Base-by-base conservation (phyloP, 2,888 invertebrate genomes). In the Agrochola litura region DNA sequence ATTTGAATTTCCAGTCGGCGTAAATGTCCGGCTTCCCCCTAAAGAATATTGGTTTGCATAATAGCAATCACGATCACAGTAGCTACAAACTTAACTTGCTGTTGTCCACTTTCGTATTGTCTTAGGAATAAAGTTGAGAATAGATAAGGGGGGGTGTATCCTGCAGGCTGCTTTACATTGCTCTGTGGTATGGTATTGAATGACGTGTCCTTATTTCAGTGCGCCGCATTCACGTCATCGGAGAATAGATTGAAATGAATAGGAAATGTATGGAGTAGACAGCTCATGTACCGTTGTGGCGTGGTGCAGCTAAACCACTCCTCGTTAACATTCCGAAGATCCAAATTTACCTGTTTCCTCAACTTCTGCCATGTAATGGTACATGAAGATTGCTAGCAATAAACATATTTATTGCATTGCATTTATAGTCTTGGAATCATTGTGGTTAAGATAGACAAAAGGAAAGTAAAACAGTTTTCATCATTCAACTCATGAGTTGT, bases 141-240 rank as follows among this genome's bases (percentile, higher is more conserved):
- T 88, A 71, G 70, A 76, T 73, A 86, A 76, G 64, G 75, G 60
- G 37, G 52, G 49, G 41, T 70, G 67, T 78, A 77, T 79, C 77
- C 77, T 79, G 70, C 46, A 83, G 86, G 77, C 86, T 84, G 82
- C 72, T 82, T 78, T 80, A 77, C 89, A 90, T 90, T 89, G 90
- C 90, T 90, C 90, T 92, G 92, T 89, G 90, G 92, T 91, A 88
- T 90, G 88, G 90, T 93, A 92, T 94, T 92, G 92, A 93, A 93
- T 95, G 93, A 94, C 93, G 94, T 93, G 95, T 91, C 93, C 94
- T 93, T 93, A 94, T 94, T 94, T 91, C 91, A 91, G 89, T 87
- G 88, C 89, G 88, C 85, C 89, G 90, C 91, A 92, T 92, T 91
- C 89, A 91, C 83, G 89, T 92, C 92, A 90, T 86, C 82, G 84